Evolutionary conservation across 2,113 vertebrate genomes (phyloP), one percentile per base, ranked within the genome.

Genomic region (Plecturocebus donacophilus): DNA sequence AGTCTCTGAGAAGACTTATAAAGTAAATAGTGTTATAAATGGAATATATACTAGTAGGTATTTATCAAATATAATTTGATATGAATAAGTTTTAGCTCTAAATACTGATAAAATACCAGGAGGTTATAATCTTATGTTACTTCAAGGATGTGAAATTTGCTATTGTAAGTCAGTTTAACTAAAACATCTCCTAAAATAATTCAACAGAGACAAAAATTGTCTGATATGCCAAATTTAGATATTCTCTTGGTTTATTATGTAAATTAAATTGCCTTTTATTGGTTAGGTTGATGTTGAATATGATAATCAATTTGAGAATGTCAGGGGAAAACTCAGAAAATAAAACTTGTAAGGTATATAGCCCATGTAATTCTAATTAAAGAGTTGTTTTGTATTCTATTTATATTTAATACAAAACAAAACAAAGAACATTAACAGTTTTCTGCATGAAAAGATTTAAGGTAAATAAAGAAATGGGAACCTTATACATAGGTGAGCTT

Each of bases 391-490:
- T 89, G 52, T 95, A 56, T 92, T 89, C n/a, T 91, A 77, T 90
- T 81, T 96, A 73, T 95, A 68, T 45, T 87, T 94, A 83, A 84
- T 92, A 81, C 8, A 66, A 96, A 97, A 61, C 70, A 91, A 95
- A 94, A 91, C 20, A 85, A 92, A 95, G 81, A 91, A 76, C 32
- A 80, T 54, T 89, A 97, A 94, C 75, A 75, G 54, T 96, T 97
- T 97, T 71, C 17, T 95, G 75, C 88, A 96, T 95, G 80, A 93
- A 87, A 87, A 93, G 32, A 82, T 90, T 96, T 96, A 90, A 97
- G 68, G n/a, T 91, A 97, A 97, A 94, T 94, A 88, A 97, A 96
- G 80, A 95, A 96, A 96, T 92, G 66, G 86, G 73, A 97, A 97
- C 92, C 94, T 92, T 97, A 90, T 86, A 64, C 49, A 40, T 77